A percentile compares a stretch with the other conserved stretches of the same genome.
These are phyloP conservation scores for Zeus faber DNA, from an alignment of 2,113 vertebrate genomes.

Conservation along the genomic window DNA sequence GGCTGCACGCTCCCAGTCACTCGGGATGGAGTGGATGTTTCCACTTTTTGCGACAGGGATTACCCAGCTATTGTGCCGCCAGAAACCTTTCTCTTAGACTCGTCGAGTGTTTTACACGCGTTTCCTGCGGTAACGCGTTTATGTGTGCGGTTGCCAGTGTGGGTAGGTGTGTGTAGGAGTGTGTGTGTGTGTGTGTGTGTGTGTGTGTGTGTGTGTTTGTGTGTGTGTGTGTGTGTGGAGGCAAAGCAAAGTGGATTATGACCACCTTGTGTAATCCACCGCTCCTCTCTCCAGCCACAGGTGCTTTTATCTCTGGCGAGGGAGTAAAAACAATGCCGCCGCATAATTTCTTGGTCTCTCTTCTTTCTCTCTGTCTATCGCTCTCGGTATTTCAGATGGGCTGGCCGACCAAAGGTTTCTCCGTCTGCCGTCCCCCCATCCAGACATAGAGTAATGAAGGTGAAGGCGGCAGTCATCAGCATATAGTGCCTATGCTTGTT, in stretches of 20 bases:
- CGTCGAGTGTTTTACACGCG: neutral
- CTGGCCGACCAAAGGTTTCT: no score
- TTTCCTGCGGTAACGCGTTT: neutral
- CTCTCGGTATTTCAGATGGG: slow-evolving; percentile 6
- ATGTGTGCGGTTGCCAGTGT: neutral
- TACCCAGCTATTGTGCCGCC: slow-evolving; percentile 1
- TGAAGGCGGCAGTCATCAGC: no score
- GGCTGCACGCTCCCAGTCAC: no score
- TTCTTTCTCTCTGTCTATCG: neutral
- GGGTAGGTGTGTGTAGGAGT: slow-evolving; percentile 10
- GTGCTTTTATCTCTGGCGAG: neutral
- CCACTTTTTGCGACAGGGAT: slow-evolving; percentile 12
- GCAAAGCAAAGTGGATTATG: slow-evolving; percentile 34
- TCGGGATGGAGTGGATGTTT: slow-evolving; percentile 8
- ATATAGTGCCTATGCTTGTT: no score
- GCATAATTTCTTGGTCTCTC: neutral
- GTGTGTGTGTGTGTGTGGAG: slow-evolving; percentile 6
- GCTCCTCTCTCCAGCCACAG: slow-evolving; percentile 18
- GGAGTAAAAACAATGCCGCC: neutral
- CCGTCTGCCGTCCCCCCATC: no score
- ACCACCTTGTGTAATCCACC: slow-evolving; percentile 34
- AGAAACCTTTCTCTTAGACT: neutral
- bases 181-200: slow-evolving; percentile 2
- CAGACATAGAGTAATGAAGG: no score
- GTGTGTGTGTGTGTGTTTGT: slow-evolving; percentile 10